Evolutionary conservation across 2,888 invertebrate genomes (phyloP), one percentile per base, ranked within the genome.

Genomic region (Julus scanicus): DNA sequence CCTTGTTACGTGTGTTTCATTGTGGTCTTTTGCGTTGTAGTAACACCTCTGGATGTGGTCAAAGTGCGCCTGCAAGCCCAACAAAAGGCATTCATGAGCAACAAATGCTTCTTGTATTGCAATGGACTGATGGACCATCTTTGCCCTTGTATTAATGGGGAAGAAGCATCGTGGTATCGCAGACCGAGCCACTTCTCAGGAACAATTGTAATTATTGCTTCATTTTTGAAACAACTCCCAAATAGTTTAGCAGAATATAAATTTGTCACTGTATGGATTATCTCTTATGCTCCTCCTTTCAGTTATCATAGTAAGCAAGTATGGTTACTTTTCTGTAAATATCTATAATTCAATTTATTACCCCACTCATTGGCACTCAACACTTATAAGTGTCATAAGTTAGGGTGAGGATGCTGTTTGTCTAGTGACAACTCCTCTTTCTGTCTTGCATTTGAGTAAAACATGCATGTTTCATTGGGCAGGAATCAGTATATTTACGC

Each of bases 61-160:
- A 99, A 99, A 94, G 98, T 99, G 89, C 94, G 99, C 86, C 94
- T 99, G 80, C 99, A 99, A 93, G 95, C 97, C 2, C 99, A 99
- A 92, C 96, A 97, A 91, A 97, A 97, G 91, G 95, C 95, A 0
- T 92, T 96, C 90, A 93, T 95, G 6, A 95, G 95, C 11, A 96
- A 97, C 90, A 96, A 96, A 92, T 98, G 99, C 92, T 99, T 97
- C 92, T 93, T 99, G 9, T 99, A 98, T 92, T 98, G 98, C 92
- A 99, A 99, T 94, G 99, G 99, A 0, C 93, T 99, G 15, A 99
- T 99, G 99, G 99, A 99, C 92, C 99, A 99, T 92, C 93, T 99
- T 63, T 99, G 99, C 92, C 95, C 96, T 17, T 98, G 98, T 92
- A 94, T 94, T 29, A 92, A 91, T 90, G 91, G 91, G 6, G 90